Evolutionary conservation across 2,113 vertebrate species (phyloP).

Genomic region (Pomatorhinus ruficollis): DNA sequence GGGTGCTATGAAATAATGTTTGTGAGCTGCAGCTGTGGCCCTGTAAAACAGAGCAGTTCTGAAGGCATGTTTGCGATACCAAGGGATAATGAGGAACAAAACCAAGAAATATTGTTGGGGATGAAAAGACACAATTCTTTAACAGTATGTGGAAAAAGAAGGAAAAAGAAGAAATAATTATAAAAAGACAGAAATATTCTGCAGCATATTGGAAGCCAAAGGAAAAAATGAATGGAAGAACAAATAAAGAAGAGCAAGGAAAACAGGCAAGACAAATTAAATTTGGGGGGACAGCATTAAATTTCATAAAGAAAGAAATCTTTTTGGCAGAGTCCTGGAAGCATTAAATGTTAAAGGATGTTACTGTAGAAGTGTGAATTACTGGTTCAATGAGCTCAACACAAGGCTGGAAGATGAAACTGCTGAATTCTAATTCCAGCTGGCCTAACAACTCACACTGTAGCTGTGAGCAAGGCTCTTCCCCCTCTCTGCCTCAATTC

Average conservation of each 20-base stretch:
- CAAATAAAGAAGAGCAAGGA: not conserved
- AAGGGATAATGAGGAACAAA: not conserved
- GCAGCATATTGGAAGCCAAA: not conserved
- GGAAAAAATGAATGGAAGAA: not conserved
- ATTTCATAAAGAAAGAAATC: not conserved
- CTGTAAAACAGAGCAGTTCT: not conserved
- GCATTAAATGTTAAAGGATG: not conserved
- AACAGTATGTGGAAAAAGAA: not conserved
- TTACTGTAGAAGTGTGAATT: not conserved
- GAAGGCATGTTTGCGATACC: not conserved
- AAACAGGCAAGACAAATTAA: not conserved
- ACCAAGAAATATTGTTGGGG: not conserved
- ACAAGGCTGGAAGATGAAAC: not conserved
- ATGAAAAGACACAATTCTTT: not conserved
- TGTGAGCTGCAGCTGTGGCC: not conserved
- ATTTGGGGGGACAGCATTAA: not conserved
- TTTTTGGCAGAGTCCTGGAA: not conserved
- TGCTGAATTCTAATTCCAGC: not conserved
- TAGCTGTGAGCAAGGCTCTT: not conserved
- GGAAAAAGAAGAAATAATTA: not conserved
- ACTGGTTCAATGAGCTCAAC: not conserved
- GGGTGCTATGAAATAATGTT: slow-evolving; percentile 26
- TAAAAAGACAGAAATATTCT: not conserved
- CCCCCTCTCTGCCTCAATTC: not conserved
- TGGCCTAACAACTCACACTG: not conserved